Percentiles rank a stretch among this genome's conserved stretches.
These are phyloP conservation scores for Halcyon senegalensis DNA, from an alignment of 2,113 vertebrate species.

Conservation along the genomic window DNA sequence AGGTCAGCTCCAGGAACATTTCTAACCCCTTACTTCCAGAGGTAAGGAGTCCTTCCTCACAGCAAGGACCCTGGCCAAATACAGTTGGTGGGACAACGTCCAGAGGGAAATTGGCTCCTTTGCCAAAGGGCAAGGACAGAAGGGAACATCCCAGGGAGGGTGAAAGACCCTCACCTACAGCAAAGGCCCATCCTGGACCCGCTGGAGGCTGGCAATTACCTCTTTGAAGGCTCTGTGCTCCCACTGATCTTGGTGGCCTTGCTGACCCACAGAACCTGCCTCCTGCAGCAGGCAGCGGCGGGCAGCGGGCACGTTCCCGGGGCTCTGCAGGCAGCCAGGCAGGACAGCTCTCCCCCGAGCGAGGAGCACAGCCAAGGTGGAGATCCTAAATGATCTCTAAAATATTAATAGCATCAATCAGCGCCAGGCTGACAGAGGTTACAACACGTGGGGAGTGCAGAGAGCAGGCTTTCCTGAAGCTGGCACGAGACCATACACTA, in stretches of 20 bases:
- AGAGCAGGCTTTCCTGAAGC: neutral
- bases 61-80: neutral
- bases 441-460: neutral
- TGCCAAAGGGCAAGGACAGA: neutral
- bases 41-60: neutral
- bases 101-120: neutral
- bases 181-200: neutral
- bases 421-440: slow-evolving; percentile 2
- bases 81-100: neutral
- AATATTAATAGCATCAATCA: slow-evolving; percentile 55
- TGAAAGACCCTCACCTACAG: neutral
- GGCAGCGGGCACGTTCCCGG: too few species aligned
- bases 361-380: neutral
- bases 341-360: neutral
- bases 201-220: neutral
- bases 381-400: slow-evolving; percentile 44
- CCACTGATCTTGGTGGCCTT: neutral
- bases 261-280: neutral
- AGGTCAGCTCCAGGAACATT: neutral
- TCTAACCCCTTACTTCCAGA: too few species aligned
- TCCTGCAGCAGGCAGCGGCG: neutral
- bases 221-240: neutral
- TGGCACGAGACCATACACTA: neutral
- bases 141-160: neutral
- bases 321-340: neutral